phyloP scores from a whole-genome alignment of 2,113 vertebrate species.

The Sylvietta virens region DNA sequence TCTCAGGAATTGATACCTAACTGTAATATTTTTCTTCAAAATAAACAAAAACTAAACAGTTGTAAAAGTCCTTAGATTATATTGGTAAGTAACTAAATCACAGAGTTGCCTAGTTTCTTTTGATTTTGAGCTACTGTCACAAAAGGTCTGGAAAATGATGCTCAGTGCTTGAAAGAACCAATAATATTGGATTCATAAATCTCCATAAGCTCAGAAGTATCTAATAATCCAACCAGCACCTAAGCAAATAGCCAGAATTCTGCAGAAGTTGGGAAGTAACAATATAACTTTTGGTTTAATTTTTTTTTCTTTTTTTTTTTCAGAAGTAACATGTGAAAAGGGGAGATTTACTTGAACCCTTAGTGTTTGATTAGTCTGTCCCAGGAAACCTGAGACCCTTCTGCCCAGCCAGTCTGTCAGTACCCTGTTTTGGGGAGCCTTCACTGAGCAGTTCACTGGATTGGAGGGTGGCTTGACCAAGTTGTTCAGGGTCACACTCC shows the following conservation, averaged over 20 bases:
- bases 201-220: background rate
- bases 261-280: background rate
- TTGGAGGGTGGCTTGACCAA: fast-evolving
- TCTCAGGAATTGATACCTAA: background rate
- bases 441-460: background rate
- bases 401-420: background rate
- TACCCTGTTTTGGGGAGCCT: too few species aligned
- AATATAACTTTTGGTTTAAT: fast-evolving
- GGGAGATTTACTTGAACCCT: background rate
- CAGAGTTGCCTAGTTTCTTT: background rate
- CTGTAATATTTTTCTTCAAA: background rate
- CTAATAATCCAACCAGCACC: background rate
- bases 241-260: background rate
- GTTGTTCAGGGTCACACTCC: background rate
- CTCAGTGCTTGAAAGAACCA: background rate
- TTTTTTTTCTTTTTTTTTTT: background rate
- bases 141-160: background rate
- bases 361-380: fast-evolving
- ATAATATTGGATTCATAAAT: background rate
- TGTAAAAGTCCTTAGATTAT: background rate
- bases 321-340: fast-evolving
- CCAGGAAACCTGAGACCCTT: background rate
- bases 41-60: background rate
- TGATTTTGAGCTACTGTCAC: background rate
- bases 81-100: background rate